A percentile compares a stretch with the other conserved stretches of the same genome.
phyloP scores from a whole-genome alignment of 2,888 invertebrate species.

The Adelognathus sp. region DNA sequence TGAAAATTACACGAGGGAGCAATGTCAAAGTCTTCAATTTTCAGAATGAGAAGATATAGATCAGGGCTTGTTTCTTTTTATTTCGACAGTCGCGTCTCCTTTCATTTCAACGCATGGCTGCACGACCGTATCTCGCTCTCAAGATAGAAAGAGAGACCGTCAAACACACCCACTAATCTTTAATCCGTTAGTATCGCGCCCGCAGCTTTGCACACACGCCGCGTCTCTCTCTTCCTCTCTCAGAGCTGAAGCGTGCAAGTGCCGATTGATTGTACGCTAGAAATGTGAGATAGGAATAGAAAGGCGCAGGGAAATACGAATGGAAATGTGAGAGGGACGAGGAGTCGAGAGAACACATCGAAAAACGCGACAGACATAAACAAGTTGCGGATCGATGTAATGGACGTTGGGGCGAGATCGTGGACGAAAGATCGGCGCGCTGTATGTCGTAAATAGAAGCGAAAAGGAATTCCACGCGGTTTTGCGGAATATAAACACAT shows the following conservation, averaged over 20 bases:
- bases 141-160: slow-evolving; percentile 64
- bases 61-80: slow-evolving; percentile 49
- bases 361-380: slow-evolving; percentile 10
- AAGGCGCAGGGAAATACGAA: slow-evolving; percentile 5
- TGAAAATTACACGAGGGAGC: no score
- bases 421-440: slow-evolving; percentile 22
- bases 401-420: slow-evolving; percentile 32
- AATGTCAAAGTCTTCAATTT: no score
- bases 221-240: slow-evolving; percentile 8
- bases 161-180: slow-evolving; percentile 78
- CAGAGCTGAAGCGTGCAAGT: slow-evolving; percentile 1
- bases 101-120: slow-evolving; percentile 80
- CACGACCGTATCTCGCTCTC: slow-evolving; percentile 75
- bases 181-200: slow-evolving; percentile 67
- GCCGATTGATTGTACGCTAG: background rate
- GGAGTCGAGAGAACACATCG: slow-evolving; percentile 17
- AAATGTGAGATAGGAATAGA: background rate
- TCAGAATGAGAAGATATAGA: no score
- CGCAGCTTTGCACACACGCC: slow-evolving; percentile 34
- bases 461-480: slow-evolving; percentile 46
- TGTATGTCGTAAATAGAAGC: slow-evolving; percentile 43
- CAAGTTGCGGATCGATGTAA: slow-evolving; percentile 34
- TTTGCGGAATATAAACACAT: slow-evolving; percentile 53
- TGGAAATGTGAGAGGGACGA: slow-evolving; percentile 39
- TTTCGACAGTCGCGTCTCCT: slow-evolving; percentile 76